phyloP scores from a whole-genome alignment of 2,888 invertebrate genomes.

The Lepidochrysops patricia region DNA sequence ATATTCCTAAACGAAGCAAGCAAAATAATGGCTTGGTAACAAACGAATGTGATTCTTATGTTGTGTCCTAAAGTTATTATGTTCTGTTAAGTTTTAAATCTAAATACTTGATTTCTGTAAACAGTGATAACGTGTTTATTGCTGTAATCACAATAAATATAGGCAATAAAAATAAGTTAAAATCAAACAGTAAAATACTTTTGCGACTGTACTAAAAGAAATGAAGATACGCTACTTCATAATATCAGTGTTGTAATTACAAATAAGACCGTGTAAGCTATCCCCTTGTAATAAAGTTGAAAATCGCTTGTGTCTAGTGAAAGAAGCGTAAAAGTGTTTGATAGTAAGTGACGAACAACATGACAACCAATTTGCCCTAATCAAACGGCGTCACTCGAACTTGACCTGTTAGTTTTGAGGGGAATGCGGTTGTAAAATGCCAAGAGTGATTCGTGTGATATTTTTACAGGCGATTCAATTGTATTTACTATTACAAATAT shows the following conservation, averaged over 20 bases:
- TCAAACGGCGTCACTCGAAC: constrained; percentile 42
- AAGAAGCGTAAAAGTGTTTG: constrained; percentile 17
- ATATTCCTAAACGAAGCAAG: neutral
- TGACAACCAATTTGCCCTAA: constrained; percentile 49
- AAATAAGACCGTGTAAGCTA: neutral
- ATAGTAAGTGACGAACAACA: constrained; percentile 30
- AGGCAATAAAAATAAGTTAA: no score
- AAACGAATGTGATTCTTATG: no score
- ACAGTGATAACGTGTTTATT: no score
- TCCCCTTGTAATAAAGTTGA: neutral
- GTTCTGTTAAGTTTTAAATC: no score
- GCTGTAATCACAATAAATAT: no score
- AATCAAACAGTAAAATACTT: neutral
- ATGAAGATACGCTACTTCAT: constrained; percentile 22
- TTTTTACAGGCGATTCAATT: no score
- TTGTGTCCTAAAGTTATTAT: no score
- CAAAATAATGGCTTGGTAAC: no score
- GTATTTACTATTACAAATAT: neutral
- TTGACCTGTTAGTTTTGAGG: constrained; percentile 39
- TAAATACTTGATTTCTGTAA: no score
- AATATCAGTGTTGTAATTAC: neutral
- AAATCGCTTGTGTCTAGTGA: constrained; percentile 2
- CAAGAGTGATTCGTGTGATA: neutral
- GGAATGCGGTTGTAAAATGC: constrained; percentile 17
- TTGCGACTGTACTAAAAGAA: constrained; percentile 18